Base-by-base conservation (phyloP, 2,888 invertebrate genomes). In the Aphelenchoides bicaudatus region DNA sequence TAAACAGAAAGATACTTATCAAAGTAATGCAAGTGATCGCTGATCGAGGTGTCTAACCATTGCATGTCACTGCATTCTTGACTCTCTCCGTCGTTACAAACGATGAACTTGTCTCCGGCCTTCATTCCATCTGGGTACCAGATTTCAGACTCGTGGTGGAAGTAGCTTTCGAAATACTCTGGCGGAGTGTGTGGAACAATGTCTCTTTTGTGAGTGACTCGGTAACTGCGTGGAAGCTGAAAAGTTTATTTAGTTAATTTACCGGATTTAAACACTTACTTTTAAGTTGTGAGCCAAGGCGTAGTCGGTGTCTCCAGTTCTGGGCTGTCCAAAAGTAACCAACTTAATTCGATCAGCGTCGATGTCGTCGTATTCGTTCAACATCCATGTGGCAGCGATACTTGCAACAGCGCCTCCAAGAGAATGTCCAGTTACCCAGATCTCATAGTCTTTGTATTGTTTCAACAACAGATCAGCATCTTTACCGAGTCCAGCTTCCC, bases 281-380 rank as follows among this genome's bases (percentile, higher is more conserved):
- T 23, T 25, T 1, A 27, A 13, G 21, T 62, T 34, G 49, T 62
- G 62, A 2, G 62, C 62, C 13, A 34, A 10, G 23, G 72, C 70
- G 37, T 56, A 73, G 8, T 50, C 56, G 19, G 57, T 56, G 51
- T 70, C 63, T 30, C 74, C 74, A 4, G 71, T 71, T 29, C 73
- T 57, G 19, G 73, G 73, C 55, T 73, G 71, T 13, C 73, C 73
- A 46, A 68, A 69, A 10, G 72, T 74, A 43, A 68, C 54, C 39
- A 73, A 48, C 53, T 65, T 65, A 19, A 73, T 25, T 10, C 30
- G 31, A 19, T 51, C 52, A 16, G 37, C 21, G 10, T 31, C 37
- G 21, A 51, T 2, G 23, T 43, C 25, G 13, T 43, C 13, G 39
- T 46, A 51, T 23, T 21, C 13, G 1, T 16, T 34, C 39, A 51